Conservation (phyloP, 2,888 invertebrate species). For the Patella pellucida region DNA sequence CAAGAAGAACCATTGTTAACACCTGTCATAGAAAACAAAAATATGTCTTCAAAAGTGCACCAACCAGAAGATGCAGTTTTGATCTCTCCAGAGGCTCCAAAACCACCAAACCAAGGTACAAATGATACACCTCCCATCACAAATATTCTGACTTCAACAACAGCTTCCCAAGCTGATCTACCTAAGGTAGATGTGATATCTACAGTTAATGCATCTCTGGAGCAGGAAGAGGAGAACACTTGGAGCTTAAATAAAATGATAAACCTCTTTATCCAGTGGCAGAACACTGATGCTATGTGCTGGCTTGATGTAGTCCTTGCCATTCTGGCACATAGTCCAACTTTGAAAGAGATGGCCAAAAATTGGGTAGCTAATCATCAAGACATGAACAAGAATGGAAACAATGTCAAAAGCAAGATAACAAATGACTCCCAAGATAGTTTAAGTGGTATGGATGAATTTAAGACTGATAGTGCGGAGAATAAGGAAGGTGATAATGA, state of each 20-base stretch:
- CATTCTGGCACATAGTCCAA: slow-evolving; percentile 56
- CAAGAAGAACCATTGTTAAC: too few relatives aligned
- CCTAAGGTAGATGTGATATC: background rate
- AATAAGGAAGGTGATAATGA: background rate
- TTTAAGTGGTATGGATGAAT: too few relatives aligned
- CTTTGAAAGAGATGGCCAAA: slow-evolving; percentile 39
- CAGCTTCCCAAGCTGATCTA: background rate
- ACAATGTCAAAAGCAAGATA: too few relatives aligned
- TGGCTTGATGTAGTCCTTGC: slow-evolving; percentile 68
- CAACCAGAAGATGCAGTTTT: background rate
- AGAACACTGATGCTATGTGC: slow-evolving; percentile 66
- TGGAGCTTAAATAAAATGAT: slow-evolving; percentile 13
- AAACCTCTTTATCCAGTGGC: slow-evolving; percentile 62
- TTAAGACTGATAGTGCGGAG: too few relatives aligned
- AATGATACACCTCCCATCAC: background rate
- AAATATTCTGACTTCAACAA: background rate
- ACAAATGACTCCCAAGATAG: too few relatives aligned
- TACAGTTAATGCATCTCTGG: slow-evolving; percentile 1
- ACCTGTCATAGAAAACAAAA: too few relatives aligned
- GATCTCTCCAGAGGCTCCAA: slow-evolving; percentile 1
- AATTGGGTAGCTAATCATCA: slow-evolving; percentile 28
- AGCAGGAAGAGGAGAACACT: background rate
- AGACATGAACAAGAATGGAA: too few relatives aligned
- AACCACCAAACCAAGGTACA: background rate
- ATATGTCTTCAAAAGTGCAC: too few relatives aligned